Percentiles rank a stretch among this genome's conserved stretches.
Conservation (phyloP, 2,888 invertebrate genomes). For the Eilema sororculum region DNA sequence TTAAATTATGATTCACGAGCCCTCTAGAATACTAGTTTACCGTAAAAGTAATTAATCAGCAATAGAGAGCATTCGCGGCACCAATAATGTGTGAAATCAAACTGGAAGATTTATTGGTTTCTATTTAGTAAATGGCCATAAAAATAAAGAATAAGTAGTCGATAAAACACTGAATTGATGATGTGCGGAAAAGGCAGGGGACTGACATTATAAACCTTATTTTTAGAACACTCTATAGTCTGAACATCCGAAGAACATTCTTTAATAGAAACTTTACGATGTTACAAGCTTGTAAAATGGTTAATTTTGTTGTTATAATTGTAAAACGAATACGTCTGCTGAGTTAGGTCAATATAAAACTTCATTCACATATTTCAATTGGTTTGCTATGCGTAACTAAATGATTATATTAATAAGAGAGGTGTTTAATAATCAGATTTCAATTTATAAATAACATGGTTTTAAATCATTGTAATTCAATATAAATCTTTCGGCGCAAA, state of each 20-base stretch:
- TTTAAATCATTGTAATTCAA: conserved; percentile 1
- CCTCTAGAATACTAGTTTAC: conserved; percentile 35
- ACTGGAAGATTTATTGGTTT: conserved; percentile 43
- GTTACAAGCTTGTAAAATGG: not conserved
- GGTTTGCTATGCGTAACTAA: not conserved
- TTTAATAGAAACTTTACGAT: not conserved
- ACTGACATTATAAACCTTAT: conserved; percentile 35
- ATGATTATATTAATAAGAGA: not conserved
- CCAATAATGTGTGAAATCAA: conserved; percentile 41
- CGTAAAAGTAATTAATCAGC: conserved; percentile 17
- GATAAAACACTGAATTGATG: conserved; percentile 56
- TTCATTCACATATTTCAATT: not conserved
- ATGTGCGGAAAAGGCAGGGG: conserved; percentile 38
- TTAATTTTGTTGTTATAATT: not conserved
- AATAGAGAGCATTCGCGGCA: conserved; percentile 14
- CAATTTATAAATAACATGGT: not conserved
- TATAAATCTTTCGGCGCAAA: not conserved
- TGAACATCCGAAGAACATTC: not conserved
- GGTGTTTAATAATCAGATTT: not conserved
- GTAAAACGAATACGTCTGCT: not conserved
- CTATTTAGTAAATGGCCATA: conserved; percentile 46
- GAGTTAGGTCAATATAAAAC: not conserved
- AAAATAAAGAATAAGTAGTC: conserved; percentile 47
- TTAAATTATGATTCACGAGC: conserved; percentile 9
- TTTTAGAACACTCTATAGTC: not conserved